A percentile compares a stretch with the other conserved stretches of the same genome.
Evolutionary conservation across 2,113 vertebrate species (phyloP).

Genomic region (Saguinus imperator): DNA sequence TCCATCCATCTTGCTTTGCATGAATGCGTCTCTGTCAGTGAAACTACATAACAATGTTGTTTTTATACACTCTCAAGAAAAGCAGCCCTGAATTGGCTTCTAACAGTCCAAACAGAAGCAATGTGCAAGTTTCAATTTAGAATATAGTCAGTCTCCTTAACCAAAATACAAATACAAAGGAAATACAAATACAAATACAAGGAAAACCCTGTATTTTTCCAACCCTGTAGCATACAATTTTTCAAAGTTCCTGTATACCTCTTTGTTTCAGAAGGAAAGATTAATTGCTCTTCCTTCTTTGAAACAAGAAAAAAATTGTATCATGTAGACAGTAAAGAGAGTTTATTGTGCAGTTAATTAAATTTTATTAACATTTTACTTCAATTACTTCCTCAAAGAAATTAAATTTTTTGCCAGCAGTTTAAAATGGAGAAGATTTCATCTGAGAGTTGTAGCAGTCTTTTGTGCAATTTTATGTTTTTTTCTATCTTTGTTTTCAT

Average conservation of each 20-base stretch:
- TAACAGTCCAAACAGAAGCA: conserved; percentile 49
- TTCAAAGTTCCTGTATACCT: neutral
- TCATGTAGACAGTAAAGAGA: neutral
- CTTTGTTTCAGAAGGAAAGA: conserved; percentile 48
- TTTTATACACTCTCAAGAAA: conserved; percentile 82
- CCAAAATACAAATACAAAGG: neutral
- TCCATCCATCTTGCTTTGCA: conserved; percentile 87
- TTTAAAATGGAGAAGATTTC: neutral
- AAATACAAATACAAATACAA: too few species aligned
- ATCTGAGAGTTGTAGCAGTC: neutral
- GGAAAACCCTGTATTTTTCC: too few species aligned
- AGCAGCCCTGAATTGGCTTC: conserved; percentile 73
- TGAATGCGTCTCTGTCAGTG: conserved; percentile 79
- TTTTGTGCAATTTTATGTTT: neutral
- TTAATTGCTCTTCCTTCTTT: conserved; percentile 5
- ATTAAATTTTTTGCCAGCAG: neutral
- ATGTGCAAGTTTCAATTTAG: neutral
- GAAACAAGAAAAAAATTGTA: conserved; percentile 32
- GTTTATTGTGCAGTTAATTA: conserved; percentile 50
- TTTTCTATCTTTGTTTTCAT: neutral
- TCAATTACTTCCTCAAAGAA: neutral
- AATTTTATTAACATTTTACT: conserved; percentile 53
- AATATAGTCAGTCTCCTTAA: neutral
- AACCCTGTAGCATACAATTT: neutral
- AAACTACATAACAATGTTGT: conserved; percentile 77